These are phyloP conservation scores for Sesia bembeciformis DNA, from an alignment of 2,888 invertebrate species.

Conservation along the genomic window DNA sequence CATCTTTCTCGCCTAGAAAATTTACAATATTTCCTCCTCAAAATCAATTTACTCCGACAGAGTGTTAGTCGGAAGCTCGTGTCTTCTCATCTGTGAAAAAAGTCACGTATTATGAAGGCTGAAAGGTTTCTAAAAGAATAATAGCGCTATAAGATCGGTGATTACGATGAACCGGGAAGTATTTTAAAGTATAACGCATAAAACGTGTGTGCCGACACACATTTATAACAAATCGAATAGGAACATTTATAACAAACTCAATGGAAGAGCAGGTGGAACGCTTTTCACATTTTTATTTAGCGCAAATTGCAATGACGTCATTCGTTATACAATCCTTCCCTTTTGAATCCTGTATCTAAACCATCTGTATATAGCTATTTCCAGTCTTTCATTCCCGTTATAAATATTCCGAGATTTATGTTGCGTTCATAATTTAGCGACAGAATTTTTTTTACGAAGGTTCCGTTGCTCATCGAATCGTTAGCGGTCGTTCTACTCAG, in stretches of 20 bases:
- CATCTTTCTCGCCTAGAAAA: slow-evolving; percentile 32
- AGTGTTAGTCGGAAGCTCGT: slow-evolving; percentile 36
- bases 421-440: slow-evolving; percentile 17
- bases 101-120: slow-evolving; percentile 56
- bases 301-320: neutral
- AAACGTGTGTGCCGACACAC: neutral
- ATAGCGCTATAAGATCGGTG: slow-evolving; percentile 32
- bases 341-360: neutral
- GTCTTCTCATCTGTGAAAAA: slow-evolving; percentile 40
- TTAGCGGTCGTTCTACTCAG: slow-evolving; percentile 3
- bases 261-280: neutral
- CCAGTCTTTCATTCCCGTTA: slow-evolving; percentile 14
- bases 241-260: too few relatives aligned
- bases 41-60: slow-evolving; percentile 59
- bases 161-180: slow-evolving; percentile 16
- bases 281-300: neutral
- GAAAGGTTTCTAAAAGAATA: slow-evolving; percentile 37
- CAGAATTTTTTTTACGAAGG: slow-evolving; percentile 22
- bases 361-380: neutral
- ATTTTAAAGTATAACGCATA: neutral
- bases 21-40: slow-evolving; percentile 55
- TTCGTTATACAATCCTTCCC: neutral
- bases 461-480: slow-evolving; percentile 14
- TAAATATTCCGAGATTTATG: slow-evolving; percentile 21
- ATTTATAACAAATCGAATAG: too few relatives aligned